These are phyloP conservation scores for Saiga tatarica DNA, from an alignment of 2,113 vertebrate species.

Conservation along the genomic window DNA sequence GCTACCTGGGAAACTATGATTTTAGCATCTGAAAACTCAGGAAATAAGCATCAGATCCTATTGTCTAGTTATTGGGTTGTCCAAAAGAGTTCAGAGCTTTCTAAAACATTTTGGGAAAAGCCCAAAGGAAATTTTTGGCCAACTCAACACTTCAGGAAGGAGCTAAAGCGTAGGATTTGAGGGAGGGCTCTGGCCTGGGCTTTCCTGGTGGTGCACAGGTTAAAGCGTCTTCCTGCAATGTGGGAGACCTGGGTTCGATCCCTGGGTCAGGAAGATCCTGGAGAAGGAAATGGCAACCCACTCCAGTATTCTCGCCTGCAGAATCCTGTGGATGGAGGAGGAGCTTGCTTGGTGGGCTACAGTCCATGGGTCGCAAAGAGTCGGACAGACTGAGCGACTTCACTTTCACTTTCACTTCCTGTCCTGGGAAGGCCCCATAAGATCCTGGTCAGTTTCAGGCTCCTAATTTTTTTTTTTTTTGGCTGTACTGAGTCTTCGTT, in stretches of 20 bases:
- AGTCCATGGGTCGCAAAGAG: too few relatives aligned
- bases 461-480: background rate
- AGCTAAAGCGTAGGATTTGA: background rate
- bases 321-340: too few relatives aligned
- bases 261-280: too few relatives aligned
- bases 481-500: background rate
- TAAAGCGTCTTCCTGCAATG: too few relatives aligned
- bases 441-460: background rate
- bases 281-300: too few relatives aligned
- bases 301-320: too few relatives aligned
- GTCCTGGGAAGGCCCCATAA: background rate
- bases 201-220: too few relatives aligned
- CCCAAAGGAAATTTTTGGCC: background rate
- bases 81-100: background rate
- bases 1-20: fast-evolving
- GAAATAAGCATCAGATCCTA: background rate
- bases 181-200: background rate
- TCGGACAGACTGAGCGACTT: too few relatives aligned
- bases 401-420: background rate
- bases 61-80: background rate
- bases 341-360: too few relatives aligned
- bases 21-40: background rate
- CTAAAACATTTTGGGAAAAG: background rate
- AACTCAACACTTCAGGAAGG: background rate
- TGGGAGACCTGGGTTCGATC: too few relatives aligned